Evolutionary conservation across 2,113 vertebrate species (phyloP).

Genomic region (Leucopsar rothschildi): DNA sequence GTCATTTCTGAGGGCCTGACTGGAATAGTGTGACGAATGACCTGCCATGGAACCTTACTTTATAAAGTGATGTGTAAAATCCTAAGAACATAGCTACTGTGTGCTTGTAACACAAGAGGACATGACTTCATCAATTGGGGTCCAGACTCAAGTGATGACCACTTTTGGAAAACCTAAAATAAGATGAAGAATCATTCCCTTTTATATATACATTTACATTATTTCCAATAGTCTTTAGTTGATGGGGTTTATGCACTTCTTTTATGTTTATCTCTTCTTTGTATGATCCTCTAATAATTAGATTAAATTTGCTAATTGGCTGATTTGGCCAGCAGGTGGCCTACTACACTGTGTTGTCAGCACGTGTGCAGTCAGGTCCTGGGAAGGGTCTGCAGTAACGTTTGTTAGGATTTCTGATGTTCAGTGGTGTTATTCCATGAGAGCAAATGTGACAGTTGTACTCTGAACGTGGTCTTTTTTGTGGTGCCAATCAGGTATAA

Average conservation of each 20-base stretch:
- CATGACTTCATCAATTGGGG: not conserved
- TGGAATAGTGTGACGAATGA: not conserved
- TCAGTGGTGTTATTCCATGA: not conserved
- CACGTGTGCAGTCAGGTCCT: not conserved
- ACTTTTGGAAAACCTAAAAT: not conserved
- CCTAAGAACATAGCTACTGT: not conserved
- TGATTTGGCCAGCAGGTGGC: slow-evolving; percentile 76
- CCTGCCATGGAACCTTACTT: not conserved
- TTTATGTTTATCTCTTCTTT: not conserved
- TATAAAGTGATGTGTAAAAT: not conserved
- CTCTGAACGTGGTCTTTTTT: not conserved
- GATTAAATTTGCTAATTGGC: slow-evolving; percentile 49
- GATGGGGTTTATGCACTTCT: not conserved
- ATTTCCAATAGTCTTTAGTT: not conserved
- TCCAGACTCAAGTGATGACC: not conserved
- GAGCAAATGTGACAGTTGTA: not conserved
- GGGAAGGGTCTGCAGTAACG: not conserved
- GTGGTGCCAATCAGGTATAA: not conserved
- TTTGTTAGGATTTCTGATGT: not conserved
- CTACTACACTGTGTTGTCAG: slow-evolving; percentile 62
- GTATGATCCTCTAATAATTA: not conserved
- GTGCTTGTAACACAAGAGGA: not conserved
- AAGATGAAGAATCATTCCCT: not conserved
- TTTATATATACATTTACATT: not conserved
- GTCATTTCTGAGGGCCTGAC: not conserved